phyloP scores from a whole-genome alignment of 2,888 invertebrate genomes.

The Tetrapedia diversipes region DNA sequence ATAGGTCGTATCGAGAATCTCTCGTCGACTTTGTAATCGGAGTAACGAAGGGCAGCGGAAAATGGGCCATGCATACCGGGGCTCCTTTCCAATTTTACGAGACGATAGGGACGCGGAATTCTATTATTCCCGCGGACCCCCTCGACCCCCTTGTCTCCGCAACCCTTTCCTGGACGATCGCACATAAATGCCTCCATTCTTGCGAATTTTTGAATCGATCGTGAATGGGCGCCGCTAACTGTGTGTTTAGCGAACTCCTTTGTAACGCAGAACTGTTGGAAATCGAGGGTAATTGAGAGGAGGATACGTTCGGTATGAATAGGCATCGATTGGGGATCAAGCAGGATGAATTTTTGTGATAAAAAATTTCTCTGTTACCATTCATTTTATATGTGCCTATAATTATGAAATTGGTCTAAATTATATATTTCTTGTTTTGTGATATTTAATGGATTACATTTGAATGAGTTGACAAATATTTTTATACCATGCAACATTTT shows the following conservation, averaged over 20 bases:
- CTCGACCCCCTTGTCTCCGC: too few relatives aligned
- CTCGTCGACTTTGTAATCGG: constrained; percentile 43
- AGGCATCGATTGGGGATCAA: constrained; percentile 1
- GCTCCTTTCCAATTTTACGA: constrained; percentile 42
- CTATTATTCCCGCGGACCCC: constrained; percentile 29
- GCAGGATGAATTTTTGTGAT: not conserved
- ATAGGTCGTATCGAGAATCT: constrained; percentile 50
- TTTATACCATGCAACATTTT: too few relatives aligned
- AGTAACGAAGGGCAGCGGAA: constrained; percentile 43
- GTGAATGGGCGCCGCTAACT: too few relatives aligned
- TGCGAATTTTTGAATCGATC: constrained; percentile 7
- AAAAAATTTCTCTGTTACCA: too few relatives aligned
- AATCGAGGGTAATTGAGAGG: constrained; percentile 3
- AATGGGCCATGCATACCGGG: constrained; percentile 38
- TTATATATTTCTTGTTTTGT: too few relatives aligned
- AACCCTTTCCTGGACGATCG: too few relatives aligned
- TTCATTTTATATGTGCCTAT: too few relatives aligned
- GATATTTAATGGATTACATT: too few relatives aligned
- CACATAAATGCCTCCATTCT: not conserved
- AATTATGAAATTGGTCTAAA: too few relatives aligned
- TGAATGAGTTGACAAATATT: too few relatives aligned
- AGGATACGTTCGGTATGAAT: not conserved
- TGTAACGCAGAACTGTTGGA: not conserved
- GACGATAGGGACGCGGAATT: constrained; percentile 2
- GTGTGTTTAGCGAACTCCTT: not conserved